Evolutionary conservation across 2,888 invertebrate genomes (phyloP).

Genomic region (Athalia circularis): DNA sequence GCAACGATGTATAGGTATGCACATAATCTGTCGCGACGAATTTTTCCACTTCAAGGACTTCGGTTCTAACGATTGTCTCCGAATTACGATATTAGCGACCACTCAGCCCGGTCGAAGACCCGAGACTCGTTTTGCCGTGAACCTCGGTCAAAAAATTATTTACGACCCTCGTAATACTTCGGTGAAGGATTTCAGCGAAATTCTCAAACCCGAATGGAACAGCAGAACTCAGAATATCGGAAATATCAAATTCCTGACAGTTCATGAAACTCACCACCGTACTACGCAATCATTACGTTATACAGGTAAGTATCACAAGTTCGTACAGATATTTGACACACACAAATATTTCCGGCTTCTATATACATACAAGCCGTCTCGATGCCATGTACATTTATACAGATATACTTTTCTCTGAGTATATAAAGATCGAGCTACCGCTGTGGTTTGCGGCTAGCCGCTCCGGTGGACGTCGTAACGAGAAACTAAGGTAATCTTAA

Average conservation of each 20-base stretch:
- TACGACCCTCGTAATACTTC: background rate
- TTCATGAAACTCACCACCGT: conserved; percentile 39
- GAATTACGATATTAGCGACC: conserved; percentile 23
- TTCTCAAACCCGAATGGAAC: background rate
- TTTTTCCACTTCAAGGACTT: conserved; percentile 21
- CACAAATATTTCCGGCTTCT: background rate
- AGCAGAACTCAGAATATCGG: background rate
- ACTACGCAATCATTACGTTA: conserved; percentile 25
- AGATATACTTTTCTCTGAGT: conserved; percentile 10
- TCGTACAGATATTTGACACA: background rate
- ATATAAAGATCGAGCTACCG: conserved; percentile 32
- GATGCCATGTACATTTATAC: conserved; percentile 1
- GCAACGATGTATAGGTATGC: too few species aligned
- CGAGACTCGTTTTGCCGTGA: background rate
- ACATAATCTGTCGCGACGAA: background rate
- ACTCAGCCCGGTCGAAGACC: conserved; percentile 3
- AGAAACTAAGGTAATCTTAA: conserved; percentile 56
- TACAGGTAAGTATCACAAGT: background rate
- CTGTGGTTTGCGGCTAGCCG: conserved; percentile 70
- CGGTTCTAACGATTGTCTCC: conserved; percentile 11
- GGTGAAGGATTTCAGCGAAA: too few species aligned
- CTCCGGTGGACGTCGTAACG: conserved; percentile 65
- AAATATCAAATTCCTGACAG: conserved; percentile 23
- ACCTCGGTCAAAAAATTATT: conserved; percentile 3
- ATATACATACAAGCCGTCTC: background rate